Conservation (phyloP, 2,797 vertebrate genomes). For the Clarias pachynema region DNA sequence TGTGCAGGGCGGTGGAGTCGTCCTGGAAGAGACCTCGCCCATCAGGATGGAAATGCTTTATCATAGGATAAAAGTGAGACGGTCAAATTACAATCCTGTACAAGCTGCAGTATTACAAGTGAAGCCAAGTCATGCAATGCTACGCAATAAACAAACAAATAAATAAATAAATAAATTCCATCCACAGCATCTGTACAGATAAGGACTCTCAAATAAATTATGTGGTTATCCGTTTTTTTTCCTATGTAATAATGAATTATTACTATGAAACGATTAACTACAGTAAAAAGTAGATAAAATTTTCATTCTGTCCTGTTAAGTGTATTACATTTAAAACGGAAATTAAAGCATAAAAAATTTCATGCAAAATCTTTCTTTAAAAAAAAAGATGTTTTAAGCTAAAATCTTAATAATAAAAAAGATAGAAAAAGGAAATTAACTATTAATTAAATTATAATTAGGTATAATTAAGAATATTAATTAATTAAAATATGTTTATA, state of each 20-base stretch:
- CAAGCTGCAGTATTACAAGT: background rate
- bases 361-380: background rate
- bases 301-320: background rate
- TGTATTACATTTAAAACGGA: background rate
- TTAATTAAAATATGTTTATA: background rate
- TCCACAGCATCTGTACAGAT: background rate
- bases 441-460: too few relatives aligned
- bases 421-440: too few relatives aligned
- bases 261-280: background rate
- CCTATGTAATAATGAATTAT: background rate
- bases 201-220: background rate
- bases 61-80: background rate
- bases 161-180: background rate
- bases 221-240: background rate
- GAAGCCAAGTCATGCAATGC: background rate
- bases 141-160: background rate
- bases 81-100: background rate
- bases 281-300: background rate
- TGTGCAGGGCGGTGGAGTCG: background rate
- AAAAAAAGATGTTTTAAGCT: background rate
- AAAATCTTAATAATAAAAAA: background rate
- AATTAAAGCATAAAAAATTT: background rate
- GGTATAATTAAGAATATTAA: too few relatives aligned
- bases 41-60: background rate
- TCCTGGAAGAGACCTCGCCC: background rate